phyloP scores from a whole-genome alignment of 37 sponge, comb jelly and placozoan genomes.

The Oscarella lobularis region DNA sequence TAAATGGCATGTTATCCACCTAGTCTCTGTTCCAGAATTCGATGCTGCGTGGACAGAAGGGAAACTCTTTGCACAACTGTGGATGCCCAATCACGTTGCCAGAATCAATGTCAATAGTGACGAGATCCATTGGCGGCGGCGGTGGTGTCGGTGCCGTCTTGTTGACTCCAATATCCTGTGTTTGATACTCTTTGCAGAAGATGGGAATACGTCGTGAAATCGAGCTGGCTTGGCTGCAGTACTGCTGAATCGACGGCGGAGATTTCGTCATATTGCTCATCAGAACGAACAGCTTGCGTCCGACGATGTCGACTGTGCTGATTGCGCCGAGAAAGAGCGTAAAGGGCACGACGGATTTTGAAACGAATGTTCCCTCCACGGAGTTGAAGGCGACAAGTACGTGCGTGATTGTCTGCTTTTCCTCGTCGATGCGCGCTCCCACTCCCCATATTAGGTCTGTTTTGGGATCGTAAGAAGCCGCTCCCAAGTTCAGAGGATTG shows the following conservation, averaged over 20 bases:
- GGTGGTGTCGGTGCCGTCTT: not conserved
- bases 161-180: not conserved
- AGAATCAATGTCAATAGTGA: not conserved
- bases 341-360: not conserved
- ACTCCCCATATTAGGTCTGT: not conserved
- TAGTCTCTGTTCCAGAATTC: constrained; percentile 3
- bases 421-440: not conserved
- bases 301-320: not conserved
- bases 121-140: constrained; percentile 1
- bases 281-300: not conserved
- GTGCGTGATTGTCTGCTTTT: not conserved
- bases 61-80: not conserved
- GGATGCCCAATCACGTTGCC: not conserved
- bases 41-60: not conserved
- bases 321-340: not conserved
- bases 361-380: not conserved
- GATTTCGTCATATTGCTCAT: not conserved
- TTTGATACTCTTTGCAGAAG: too few species aligned
- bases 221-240: not conserved
- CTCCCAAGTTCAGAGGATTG: not conserved
- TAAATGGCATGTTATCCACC: too few species aligned
- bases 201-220: not conserved
- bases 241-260: not conserved
- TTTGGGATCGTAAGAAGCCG: not conserved
- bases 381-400: not conserved